phyloP scores from a whole-genome alignment of 2,113 vertebrate genomes.

The Leuciscus idus region DNA sequence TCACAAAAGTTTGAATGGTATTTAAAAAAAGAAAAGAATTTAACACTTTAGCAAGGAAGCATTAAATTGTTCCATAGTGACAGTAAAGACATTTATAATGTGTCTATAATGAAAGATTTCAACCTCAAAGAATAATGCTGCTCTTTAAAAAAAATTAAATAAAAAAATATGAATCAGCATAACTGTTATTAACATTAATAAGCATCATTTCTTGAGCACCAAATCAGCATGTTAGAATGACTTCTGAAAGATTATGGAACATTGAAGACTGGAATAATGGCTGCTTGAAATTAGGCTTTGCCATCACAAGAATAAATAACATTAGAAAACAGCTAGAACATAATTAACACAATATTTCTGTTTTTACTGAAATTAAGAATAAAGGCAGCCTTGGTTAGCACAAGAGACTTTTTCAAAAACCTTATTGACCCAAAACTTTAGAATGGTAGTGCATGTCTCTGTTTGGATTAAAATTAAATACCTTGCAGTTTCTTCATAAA shows the following conservation, averaged over 20 bases:
- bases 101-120: not conserved
- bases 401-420: not conserved
- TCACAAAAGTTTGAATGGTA: not conserved
- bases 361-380: too few relatives aligned
- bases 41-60: too few relatives aligned
- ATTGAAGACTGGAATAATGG: not conserved
- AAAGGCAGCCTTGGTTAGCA: too few relatives aligned
- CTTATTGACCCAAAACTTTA: not conserved
- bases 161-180: not conserved
- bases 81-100: not conserved
- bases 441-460: not conserved
- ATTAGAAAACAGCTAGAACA: not conserved
- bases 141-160: not conserved
- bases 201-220: not conserved
- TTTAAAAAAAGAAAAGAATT: too few relatives aligned
- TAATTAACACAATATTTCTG: not conserved
- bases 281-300: not conserved
- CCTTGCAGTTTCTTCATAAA: conserved; percentile 61
- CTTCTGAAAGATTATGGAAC: not conserved
- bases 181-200: not conserved
- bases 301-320: not conserved
- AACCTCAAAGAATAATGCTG: not conserved
- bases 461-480: not conserved
- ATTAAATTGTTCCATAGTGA: not conserved
- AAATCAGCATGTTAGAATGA: not conserved